phyloP scores from a whole-genome alignment of 2,888 invertebrate species.

The Teleogryllus oceanicus region DNA sequence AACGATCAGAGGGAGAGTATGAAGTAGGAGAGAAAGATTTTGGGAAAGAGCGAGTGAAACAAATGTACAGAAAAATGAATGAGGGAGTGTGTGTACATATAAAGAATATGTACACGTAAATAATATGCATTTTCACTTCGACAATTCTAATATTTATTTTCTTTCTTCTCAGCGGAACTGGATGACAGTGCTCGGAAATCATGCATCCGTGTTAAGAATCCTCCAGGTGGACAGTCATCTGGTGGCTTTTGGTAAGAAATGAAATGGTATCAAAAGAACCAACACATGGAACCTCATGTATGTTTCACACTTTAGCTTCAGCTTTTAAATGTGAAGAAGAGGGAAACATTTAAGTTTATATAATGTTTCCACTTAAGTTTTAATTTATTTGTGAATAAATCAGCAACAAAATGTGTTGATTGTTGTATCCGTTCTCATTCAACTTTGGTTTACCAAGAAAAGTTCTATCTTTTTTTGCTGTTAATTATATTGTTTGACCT shows the following conservation, averaged over 20 bases:
- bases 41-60: too few relatives aligned
- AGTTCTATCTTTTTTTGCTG: not conserved
- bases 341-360: not conserved
- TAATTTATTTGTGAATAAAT: too few relatives aligned
- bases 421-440: too few relatives aligned
- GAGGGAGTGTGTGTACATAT: too few relatives aligned
- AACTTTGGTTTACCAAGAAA: too few relatives aligned
- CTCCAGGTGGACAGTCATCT: conserved; percentile 85
- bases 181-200: conserved; percentile 60
- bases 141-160: not conserved
- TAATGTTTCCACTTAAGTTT: too few relatives aligned
- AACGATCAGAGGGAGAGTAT: too few relatives aligned
- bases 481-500: not conserved
- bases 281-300: not conserved
- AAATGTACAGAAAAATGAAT: too few relatives aligned
- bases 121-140: too few relatives aligned
- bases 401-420: too few relatives aligned
- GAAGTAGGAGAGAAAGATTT: too few relatives aligned
- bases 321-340: not conserved
- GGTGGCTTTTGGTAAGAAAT: conserved; percentile 74
- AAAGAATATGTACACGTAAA: too few relatives aligned
- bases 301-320: not conserved
- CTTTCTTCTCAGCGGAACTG: conserved; percentile 44
- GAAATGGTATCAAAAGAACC: not conserved
- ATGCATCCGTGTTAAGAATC: conserved; percentile 81